phyloP scores from a whole-genome alignment of 2,888 invertebrate species.

The Nymphalis c-album region DNA sequence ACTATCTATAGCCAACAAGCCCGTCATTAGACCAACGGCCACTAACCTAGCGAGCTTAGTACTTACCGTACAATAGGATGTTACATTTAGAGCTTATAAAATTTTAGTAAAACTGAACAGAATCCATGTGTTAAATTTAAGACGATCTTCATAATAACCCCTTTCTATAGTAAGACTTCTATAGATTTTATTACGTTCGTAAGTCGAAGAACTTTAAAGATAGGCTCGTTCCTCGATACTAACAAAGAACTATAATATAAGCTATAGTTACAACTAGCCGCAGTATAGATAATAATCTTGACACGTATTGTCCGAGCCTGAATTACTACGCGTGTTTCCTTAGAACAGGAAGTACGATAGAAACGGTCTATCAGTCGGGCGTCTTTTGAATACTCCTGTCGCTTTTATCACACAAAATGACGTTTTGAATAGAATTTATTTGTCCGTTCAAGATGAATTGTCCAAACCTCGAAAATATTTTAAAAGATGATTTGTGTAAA shows the following conservation, averaged over 20 bases:
- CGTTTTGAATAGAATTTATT: not conserved
- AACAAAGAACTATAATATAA: conserved; percentile 43
- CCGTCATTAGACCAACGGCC: no score
- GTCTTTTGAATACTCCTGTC: not conserved
- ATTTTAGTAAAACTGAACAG: no score
- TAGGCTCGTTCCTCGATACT: conserved; percentile 38
- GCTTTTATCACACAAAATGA: not conserved
- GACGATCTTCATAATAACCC: not conserved
- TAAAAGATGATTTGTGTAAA: no score
- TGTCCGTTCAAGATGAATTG: not conserved
- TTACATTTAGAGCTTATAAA: no score
- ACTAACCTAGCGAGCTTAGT: no score
- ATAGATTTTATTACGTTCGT: conserved; percentile 10
- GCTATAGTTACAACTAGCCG: conserved; percentile 40
- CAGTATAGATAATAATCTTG: conserved; percentile 54
- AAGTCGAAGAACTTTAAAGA: conserved; percentile 32
- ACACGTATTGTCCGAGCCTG: conserved; percentile 52
- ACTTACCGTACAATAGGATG: no score
- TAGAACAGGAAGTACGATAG: not conserved
- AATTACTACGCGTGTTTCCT: conserved; percentile 43
- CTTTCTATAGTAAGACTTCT: not conserved
- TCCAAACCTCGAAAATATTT: no score
- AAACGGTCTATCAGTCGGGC: not conserved
- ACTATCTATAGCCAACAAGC: no score
- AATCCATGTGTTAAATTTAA: not conserved